Evolutionary conservation across 37 sponge, comb jelly and placozoan genomes (phyloP).

Genomic region (Diacarnus erythraeanus): DNA sequence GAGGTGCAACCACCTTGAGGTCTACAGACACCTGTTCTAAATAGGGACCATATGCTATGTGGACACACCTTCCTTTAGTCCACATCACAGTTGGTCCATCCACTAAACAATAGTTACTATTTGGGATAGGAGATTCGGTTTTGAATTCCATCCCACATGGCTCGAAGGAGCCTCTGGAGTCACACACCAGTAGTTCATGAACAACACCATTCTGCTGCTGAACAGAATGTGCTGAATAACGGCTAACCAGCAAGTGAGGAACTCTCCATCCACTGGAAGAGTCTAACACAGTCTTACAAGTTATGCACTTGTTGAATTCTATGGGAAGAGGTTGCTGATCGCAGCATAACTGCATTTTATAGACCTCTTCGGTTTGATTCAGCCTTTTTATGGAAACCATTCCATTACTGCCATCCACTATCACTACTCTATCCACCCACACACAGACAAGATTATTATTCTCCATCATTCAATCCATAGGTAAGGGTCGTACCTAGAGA

Average conservation of each 20-base stretch:
- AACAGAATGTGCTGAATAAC: background rate
- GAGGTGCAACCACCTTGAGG: background rate
- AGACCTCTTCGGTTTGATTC: background rate
- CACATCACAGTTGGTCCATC: constrained; percentile 48
- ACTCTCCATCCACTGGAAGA: background rate
- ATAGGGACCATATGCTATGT: background rate
- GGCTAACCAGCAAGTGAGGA: background rate
- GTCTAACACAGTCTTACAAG: background rate
- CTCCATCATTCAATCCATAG: too few species aligned
- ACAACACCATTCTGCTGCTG: background rate
- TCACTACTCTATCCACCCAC: background rate
- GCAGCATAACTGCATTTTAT: background rate
- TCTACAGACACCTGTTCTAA: background rate
- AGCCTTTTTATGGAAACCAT: background rate
- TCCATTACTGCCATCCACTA: background rate
- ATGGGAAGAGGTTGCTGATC: background rate
- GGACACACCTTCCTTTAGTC: constrained; percentile 1
- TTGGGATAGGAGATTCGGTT: background rate
- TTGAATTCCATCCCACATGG: constrained; percentile 4
- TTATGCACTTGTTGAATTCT: background rate
- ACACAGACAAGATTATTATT: too few species aligned
- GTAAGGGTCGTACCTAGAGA: too few species aligned
- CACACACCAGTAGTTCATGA: background rate
- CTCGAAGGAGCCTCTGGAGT: background rate
- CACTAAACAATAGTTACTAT: background rate